Conservation (phyloP, 1,140 invertebrate species). For the Mya arenaria region DNA sequence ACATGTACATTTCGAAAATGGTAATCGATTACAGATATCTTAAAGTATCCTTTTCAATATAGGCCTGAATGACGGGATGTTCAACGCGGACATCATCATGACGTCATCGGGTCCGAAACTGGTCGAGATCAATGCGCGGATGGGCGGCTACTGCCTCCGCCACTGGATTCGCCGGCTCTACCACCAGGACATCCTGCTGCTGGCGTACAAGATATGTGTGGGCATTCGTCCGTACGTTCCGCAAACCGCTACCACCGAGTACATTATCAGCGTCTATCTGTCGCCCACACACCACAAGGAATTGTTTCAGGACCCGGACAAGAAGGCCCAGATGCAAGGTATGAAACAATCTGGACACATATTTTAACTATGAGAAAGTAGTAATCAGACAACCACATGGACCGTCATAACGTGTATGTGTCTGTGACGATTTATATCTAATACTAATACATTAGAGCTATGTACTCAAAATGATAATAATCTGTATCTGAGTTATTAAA, state of each 20-base stretch:
- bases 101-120: constrained; percentile 65
- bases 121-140: constrained; percentile 69
- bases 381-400: too few species aligned
- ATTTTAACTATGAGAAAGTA: too few species aligned
- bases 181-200: constrained; percentile 59
- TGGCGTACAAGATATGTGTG: constrained; percentile 55
- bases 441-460: too few species aligned
- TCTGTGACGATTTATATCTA: too few species aligned
- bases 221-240: constrained; percentile 59
- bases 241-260: not conserved
- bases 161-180: constrained; percentile 67
- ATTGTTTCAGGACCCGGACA: constrained; percentile 25
- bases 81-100: constrained; percentile 71
- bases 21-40: too few species aligned
- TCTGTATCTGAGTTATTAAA: too few species aligned
- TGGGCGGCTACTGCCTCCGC: constrained; percentile 68
- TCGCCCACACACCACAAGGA: constrained; percentile 55
- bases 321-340: not conserved
- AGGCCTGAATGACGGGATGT: constrained; percentile 63
- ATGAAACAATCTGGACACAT: too few species aligned
- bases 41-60: not conserved
- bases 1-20: too few species aligned
- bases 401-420: too few species aligned
- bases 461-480: too few species aligned
- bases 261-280: constrained; percentile 65